Percentiles rank a stretch among this genome's conserved stretches.
These are phyloP conservation scores for Pseudolaguvia tuberculata DNA, from an alignment of 2,113 vertebrate genomes.

Conservation along the genomic window DNA sequence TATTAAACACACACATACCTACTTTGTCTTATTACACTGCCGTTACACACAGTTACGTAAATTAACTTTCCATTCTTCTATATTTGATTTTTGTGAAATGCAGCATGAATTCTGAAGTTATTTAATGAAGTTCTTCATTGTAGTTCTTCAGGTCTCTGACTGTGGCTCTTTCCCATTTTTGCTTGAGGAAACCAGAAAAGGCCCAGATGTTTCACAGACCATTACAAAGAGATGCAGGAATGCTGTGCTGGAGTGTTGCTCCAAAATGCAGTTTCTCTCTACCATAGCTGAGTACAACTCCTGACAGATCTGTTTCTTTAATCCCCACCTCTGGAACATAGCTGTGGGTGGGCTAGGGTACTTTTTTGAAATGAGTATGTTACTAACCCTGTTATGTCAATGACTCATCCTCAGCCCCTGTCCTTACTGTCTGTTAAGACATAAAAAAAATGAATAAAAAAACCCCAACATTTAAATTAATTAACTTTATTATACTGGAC, in stretches of 20 bases:
- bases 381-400: too few species aligned
- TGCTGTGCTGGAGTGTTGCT: constrained; percentile 42
- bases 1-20: neutral
- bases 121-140: neutral
- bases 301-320: neutral
- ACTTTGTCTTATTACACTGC: neutral
- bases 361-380: neutral
- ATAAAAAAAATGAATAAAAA: too few species aligned
- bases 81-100: constrained; percentile 16
- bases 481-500: neutral
- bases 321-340: neutral
- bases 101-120: too few species aligned
- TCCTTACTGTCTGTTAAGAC: neutral
- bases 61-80: neutral
- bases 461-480: neutral
- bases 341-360: neutral
- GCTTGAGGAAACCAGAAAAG: constrained; percentile 17
- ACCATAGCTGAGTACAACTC: constrained; percentile 46
- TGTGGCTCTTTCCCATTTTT: constrained; percentile 20
- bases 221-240: constrained; percentile 66
- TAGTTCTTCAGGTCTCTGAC: neutral
- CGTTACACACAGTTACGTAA: neutral
- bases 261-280: constrained; percentile 59
- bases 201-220: constrained; percentile 66
- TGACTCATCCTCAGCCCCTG: neutral